Base-by-base conservation (phyloP, 1,140 invertebrate species). In the Penaeus chinensis region DNA sequence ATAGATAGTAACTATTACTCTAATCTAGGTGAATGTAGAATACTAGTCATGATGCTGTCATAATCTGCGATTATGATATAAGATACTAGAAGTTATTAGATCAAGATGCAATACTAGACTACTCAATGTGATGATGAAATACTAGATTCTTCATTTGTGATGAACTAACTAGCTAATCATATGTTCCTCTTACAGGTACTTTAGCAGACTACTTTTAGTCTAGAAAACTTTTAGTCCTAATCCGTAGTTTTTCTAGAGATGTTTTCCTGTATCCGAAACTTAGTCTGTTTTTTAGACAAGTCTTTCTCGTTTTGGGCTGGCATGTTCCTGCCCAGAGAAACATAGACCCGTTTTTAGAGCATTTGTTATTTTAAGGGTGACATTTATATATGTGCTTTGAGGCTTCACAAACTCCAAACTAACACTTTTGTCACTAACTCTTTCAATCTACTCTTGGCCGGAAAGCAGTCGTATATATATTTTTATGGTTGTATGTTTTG, bases 11-110 rank as follows among this genome's bases (percentile, higher is more conserved):
- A 60, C 54, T 63, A 65, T 82, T 71, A 82, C 80, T 82, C 61
- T 82, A 76, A 66, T 60, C 62, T 87, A 87, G 86, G 80, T 83
- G 86, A 87, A 87, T 87, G 86, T 87, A 27, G 20, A 87, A 61
- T 63, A 42, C n/a, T 82, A 66, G 63, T 47, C 61, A 37, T 78
- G 62, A 85, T 78, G 84, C 77, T 85, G 84, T 85, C 63, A 80
- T 85, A 62, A 85, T 69, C 77, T 85, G 76, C 62, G 84, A 85
- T 65, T 80, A 66, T 85, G 77, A 79, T 78, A 42, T 79, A 63
- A 62, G 60, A 61, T 62, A 65, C n/a, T 78, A 86, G 77, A 79
- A 42, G 20, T 66, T 32, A 80, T 18, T 82, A 87, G 71, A 71
- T 74, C 60, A 87, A 32, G 22, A 61, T 63, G 86, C 86, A 87